Evolutionary conservation across 1,140 invertebrate genomes (phyloP).

Genomic region (Hypsibius dujardini): DNA sequence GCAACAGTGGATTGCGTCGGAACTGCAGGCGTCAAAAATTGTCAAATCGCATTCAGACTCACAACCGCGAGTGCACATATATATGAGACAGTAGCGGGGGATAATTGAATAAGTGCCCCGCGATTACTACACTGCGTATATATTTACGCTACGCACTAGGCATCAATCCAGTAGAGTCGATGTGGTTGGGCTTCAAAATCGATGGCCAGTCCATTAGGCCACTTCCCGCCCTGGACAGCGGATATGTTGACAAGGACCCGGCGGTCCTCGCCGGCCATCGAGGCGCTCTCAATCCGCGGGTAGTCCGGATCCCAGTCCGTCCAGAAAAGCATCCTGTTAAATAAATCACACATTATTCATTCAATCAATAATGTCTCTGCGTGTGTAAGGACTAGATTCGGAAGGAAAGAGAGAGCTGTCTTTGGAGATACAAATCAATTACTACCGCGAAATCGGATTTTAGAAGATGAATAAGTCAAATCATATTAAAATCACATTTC

Average conservation of each 20-base stretch:
- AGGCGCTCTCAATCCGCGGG: slow-evolving; percentile 40
- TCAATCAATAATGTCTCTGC: background rate
- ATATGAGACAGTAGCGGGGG: slow-evolving; percentile 17
- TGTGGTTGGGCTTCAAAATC: slow-evolving; percentile 38
- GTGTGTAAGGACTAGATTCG: no score
- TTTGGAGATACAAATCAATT: no score
- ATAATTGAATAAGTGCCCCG: no score
- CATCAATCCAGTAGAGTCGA: slow-evolving; percentile 50
- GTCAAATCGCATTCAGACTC: slow-evolving; percentile 18
- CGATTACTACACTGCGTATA: background rate
- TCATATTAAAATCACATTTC: no score
- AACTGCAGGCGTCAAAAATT: slow-evolving; percentile 36
- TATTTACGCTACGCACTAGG: slow-evolving; percentile 25
- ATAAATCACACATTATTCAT: slow-evolving; percentile 16
- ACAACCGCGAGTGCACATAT: slow-evolving; percentile 3
- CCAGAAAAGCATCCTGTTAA: slow-evolving; percentile 54
- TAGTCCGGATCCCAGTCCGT: slow-evolving; percentile 52
- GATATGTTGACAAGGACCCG: slow-evolving; percentile 34
- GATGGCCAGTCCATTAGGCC: slow-evolving; percentile 50
- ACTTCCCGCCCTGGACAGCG: slow-evolving; percentile 38
- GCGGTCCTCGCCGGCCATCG: slow-evolving; percentile 41
- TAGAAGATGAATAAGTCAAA: no score
- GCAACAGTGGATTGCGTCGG: slow-evolving; percentile 63
- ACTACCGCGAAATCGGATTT: no score
- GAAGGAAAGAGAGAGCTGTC: no score